phyloP scores from a whole-genome alignment of 2,888 invertebrate genomes.

The Fragum fragum region DNA sequence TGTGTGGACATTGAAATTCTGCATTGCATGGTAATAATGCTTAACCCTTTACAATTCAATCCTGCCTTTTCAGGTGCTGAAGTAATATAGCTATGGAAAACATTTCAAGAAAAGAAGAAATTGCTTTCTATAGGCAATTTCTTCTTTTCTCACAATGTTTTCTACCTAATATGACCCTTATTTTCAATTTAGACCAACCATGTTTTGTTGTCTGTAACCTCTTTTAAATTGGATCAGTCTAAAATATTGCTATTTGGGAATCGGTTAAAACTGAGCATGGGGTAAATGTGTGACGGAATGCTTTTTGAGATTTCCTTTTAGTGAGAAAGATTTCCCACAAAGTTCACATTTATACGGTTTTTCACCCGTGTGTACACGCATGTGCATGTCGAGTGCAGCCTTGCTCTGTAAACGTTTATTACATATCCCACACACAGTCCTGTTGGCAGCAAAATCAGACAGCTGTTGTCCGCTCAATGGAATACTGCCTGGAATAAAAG shows the following conservation, averaged over 20 bases:
- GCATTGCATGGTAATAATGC: no score
- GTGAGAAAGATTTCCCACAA: slow-evolving; percentile 34
- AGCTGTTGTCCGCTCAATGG: background rate
- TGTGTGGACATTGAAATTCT: no score
- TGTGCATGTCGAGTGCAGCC: slow-evolving; percentile 32
- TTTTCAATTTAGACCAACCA: no score
- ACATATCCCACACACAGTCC: slow-evolving; percentile 32
- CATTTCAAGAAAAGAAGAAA: no score
- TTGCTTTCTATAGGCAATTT: no score
- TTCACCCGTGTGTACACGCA: slow-evolving; percentile 39
- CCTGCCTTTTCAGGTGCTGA: no score
- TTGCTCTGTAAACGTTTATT: slow-evolving; percentile 30
- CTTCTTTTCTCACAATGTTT: no score
- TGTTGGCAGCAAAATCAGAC: background rate
- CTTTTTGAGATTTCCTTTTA: slow-evolving; percentile 20
- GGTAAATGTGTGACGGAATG: slow-evolving; percentile 11
- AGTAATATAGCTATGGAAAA: background rate
- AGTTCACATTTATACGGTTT: slow-evolving; percentile 40
- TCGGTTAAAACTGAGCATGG: background rate
- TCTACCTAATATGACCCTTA: no score
- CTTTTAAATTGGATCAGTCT: no score
- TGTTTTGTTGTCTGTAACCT: no score
- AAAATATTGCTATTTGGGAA: no score
- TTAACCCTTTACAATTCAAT: no score
- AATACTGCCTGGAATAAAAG: background rate